Evolutionary conservation across 2,113 vertebrate species (phyloP).

Genomic region (Psittacus erithacus): DNA sequence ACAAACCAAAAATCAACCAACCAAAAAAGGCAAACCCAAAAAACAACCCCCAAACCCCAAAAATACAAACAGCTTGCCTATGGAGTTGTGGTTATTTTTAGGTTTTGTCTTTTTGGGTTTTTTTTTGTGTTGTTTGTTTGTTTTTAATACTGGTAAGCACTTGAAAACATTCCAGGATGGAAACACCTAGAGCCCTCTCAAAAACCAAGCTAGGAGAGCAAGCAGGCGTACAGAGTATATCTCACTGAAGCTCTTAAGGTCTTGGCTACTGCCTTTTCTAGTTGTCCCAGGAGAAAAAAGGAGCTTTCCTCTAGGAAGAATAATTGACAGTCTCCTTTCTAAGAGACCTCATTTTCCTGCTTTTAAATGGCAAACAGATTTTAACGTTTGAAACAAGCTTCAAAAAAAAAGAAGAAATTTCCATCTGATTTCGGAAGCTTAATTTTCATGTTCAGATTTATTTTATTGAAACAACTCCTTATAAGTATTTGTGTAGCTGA

Average conservation of each 20-base stretch:
- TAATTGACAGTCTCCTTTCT: neutral
- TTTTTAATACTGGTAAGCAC: neutral
- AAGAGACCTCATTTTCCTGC: neutral
- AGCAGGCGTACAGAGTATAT: fast-evolving
- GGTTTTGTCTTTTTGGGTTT: neutral
- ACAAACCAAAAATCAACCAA: neutral
- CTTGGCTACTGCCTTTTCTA: neutral
- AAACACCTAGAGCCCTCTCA: neutral
- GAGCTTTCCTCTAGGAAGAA: neutral
- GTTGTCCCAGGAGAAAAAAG: neutral
- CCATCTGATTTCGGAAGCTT: neutral
- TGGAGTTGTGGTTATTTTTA: neutral
- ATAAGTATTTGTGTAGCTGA: neutral
- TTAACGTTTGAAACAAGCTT: neutral
- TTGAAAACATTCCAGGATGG: neutral
- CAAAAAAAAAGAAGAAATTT: neutral
- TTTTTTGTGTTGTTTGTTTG: neutral
- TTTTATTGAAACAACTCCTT: neutral
- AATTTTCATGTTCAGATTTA: neutral
- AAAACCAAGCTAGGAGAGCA: neutral
- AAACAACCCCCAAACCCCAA: neutral
- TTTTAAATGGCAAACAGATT: neutral
- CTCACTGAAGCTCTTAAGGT: neutral
- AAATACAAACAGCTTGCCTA: neutral
- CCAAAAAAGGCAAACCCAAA: neutral